Conservation (phyloP, 2,888 invertebrate species). For the Mellilla xanthometata region DNA sequence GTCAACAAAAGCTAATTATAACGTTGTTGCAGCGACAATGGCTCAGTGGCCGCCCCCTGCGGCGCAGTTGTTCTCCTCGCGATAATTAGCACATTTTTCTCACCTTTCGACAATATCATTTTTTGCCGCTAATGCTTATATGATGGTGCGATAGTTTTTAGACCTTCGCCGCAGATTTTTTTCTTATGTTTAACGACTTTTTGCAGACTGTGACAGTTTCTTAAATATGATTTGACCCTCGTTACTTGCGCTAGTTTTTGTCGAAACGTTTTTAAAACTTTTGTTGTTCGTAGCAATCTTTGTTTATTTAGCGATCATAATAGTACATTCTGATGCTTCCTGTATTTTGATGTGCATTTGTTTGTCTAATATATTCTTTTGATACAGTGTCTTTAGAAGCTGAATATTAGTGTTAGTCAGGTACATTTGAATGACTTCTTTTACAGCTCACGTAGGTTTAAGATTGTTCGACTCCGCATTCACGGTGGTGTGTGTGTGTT, state of each 20-base stretch:
- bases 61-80: slow-evolving; percentile 53
- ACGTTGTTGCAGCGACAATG: slow-evolving; percentile 59
- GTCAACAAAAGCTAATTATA: slow-evolving; percentile 76
- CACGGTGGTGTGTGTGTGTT: too few species aligned
- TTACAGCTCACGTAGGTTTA: too few species aligned
- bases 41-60: slow-evolving; percentile 48
- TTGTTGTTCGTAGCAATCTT: too few species aligned
- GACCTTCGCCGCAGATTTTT: slow-evolving; percentile 22
- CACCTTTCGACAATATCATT: slow-evolving; percentile 68
- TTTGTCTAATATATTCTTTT: too few species aligned
- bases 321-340: too few species aligned
- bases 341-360: too few species aligned
- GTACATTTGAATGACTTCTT: too few species aligned
- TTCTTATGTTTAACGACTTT: slow-evolving; percentile 39
- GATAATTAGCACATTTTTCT: slow-evolving; percentile 78
- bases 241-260: neutral
- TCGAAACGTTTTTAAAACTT: neutral
- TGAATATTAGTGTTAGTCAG: too few species aligned
- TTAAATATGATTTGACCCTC: slow-evolving; percentile 22
- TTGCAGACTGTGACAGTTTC: slow-evolving; percentile 13
- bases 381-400: too few species aligned
- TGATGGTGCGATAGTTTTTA: slow-evolving; percentile 40
- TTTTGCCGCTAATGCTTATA: slow-evolving; percentile 45
- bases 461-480: too few species aligned
- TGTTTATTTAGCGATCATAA: too few species aligned